Percentiles rank a stretch among this genome's conserved stretches.
These are phyloP conservation scores for Drosophila aff. DNA, from an alignment of 1,140 invertebrate species.

Conservation along the genomic window DNA sequence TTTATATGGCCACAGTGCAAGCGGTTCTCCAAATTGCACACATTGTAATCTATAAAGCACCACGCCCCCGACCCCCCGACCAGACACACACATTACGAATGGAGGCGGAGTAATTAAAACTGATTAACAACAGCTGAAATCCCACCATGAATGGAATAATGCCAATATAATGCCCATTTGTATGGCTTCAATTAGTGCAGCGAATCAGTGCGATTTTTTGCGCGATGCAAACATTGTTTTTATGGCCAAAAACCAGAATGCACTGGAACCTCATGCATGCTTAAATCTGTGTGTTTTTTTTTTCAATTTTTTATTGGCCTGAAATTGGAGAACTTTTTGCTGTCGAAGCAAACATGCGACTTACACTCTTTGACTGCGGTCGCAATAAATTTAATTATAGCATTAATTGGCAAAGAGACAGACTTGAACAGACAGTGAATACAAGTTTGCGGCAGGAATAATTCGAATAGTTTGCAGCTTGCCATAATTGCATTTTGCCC, in stretches of 20 bases:
- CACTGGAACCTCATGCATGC: constrained; percentile 10
- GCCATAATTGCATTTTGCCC: background rate
- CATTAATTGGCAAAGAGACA: constrained; percentile 9
- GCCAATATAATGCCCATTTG: constrained; percentile 46
- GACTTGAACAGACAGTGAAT: constrained; percentile 1
- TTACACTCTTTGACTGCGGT: constrained; percentile 13
- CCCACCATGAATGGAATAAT: constrained; percentile 57
- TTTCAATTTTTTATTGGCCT: background rate
- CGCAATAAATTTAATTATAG: constrained; percentile 23
- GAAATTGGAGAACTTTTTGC: constrained; percentile 11
- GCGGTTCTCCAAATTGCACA: constrained; percentile 55
- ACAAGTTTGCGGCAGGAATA: background rate
- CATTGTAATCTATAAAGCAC: constrained; percentile 47
- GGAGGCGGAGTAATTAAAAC: constrained; percentile 55
- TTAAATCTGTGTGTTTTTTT: background rate
- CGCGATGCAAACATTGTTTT: constrained; percentile 22
- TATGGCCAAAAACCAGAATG: constrained; percentile 2
- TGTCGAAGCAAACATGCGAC: background rate
- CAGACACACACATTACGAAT: background rate
- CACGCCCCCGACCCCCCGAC: background rate
- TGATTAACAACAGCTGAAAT: constrained; percentile 56
- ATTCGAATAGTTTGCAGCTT: background rate
- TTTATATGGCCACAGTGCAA: constrained; percentile 67
- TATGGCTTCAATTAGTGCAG: constrained; percentile 31
- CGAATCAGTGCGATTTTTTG: constrained; percentile 28